Evolutionary conservation across 2,113 vertebrate genomes (phyloP).

Genomic region (Synchiropus splendidus): DNA sequence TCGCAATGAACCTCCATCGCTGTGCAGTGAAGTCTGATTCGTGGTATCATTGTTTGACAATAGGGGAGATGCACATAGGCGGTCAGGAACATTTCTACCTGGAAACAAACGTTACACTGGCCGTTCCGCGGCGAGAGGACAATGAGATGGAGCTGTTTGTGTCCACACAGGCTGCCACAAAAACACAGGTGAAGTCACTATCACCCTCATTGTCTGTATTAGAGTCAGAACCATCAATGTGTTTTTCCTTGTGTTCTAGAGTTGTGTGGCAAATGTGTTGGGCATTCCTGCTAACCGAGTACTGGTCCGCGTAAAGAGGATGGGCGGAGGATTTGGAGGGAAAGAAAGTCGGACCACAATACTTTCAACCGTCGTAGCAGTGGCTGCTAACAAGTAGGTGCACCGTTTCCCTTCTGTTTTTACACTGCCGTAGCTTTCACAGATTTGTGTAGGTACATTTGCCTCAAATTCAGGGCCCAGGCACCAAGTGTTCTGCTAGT

Average conservation of each 20-base stretch:
- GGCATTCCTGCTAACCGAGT: slow-evolving; percentile 79
- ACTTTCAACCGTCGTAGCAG: slow-evolving; percentile 77
- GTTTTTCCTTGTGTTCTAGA: slow-evolving; percentile 49
- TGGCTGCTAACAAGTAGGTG: slow-evolving; percentile 81
- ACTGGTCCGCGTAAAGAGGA: slow-evolving; percentile 84
- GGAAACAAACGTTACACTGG: slow-evolving; percentile 85
- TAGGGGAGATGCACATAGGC: slow-evolving; percentile 85
- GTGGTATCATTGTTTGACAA: slow-evolving; percentile 1
- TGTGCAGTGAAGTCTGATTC: not conserved
- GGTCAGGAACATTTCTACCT: slow-evolving; percentile 97
- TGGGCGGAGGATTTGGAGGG: slow-evolving; percentile 96
- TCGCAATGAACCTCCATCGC: no score
- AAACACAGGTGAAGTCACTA: slow-evolving; percentile 14
- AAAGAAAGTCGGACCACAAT: slow-evolving; percentile 79
- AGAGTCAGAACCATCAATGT: not conserved
- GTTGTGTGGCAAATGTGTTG: slow-evolving; percentile 74
- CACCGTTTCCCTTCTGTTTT: no score
- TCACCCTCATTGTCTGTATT: not conserved
- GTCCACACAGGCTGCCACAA: slow-evolving; percentile 76
- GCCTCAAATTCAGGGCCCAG: no score
- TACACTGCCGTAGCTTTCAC: not conserved
- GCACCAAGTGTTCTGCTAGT: no score
- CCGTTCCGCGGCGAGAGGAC: slow-evolving; percentile 82
- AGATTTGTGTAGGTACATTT: not conserved
- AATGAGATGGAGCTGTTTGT: slow-evolving; percentile 91